Base-by-base conservation (phyloP, 92 coral and sea anemone genomes). In the Pocillopora meandrina region DNA sequence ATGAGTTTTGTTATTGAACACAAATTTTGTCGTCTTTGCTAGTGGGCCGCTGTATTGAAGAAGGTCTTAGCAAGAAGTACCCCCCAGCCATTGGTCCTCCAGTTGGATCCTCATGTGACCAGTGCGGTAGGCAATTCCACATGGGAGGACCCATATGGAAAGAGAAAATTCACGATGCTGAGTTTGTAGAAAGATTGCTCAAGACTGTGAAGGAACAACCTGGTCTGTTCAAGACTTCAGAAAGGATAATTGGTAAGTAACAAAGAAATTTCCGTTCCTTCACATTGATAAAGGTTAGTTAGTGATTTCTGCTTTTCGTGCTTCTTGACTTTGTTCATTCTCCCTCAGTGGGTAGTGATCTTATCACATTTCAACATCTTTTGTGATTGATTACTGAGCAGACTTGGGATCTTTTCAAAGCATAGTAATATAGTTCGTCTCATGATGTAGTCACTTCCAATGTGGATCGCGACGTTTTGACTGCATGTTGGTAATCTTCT, bases 71-170 rank as follows among this genome's bases (percentile, higher is more conserved):
- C 34, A 96, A 86, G 79, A 96, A 94, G 87, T 96, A 96, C 82
- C 99, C 99, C 14, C 98, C 99, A 34, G 99, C 96, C 59, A 77
- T 90, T 23, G 99, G 99, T 9, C 99, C 99, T 65, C 90, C 96
- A 17, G 92, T 93, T 14, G 98, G 92, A 9, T 87, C 81, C 83
- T 82, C 83, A 36, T 96, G 99, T 74, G 97, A 95, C 35, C 93
- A 94, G 73, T 96, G 99, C 76, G 83, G 90, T 23, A 52, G 88
- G 36, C 87, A 84, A 71, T 94, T 92, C 80, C 99, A 96, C 31
- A 89, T 96, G 12, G 99, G 99, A 12, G 99, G 99, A 34, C 99
- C 99, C 12, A 87, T 96, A 63, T 96, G 99, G 99, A 90, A 90
- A 71, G 91, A 91, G 35, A 93, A 98, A 10, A 94, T 96, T 74